These are phyloP conservation scores for Anguilla marmorata DNA, from an alignment of 2,797 vertebrate genomes.

Conservation along the genomic window DNA sequence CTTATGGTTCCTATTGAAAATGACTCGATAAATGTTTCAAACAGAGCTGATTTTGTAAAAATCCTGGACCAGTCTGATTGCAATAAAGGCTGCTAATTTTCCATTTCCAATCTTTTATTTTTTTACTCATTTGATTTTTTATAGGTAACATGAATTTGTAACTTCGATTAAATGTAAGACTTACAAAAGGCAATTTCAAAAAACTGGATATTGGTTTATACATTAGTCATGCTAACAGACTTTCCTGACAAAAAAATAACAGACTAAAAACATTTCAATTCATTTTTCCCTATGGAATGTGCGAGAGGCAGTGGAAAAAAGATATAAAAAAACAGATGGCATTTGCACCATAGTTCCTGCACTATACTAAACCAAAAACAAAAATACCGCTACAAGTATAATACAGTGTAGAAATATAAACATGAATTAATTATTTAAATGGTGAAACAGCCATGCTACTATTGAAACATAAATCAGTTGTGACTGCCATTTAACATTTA, in stretches of 20 bases:
- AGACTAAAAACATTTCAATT: background rate
- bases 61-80: background rate
- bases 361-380: background rate
- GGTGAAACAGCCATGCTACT: background rate
- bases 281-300: background rate
- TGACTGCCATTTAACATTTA: background rate
- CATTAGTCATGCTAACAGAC: background rate
- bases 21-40: background rate
- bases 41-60: background rate
- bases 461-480: background rate
- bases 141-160: background rate
- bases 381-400: background rate
- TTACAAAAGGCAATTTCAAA: background rate
- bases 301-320: background rate
- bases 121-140: background rate
- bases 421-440: background rate
- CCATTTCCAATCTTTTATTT: background rate
- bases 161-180: background rate
- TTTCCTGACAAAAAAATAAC: constrained; percentile 2
- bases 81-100: background rate
- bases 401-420: background rate
- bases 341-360: background rate
- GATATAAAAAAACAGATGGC: background rate
- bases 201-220: background rate
- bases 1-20: background rate